Evolutionary conservation across 35 echinoderm and acorn worm species (phyloP), one percentile per base, ranked within the genome.

Genomic region (Nesometra sesokonis): DNA sequence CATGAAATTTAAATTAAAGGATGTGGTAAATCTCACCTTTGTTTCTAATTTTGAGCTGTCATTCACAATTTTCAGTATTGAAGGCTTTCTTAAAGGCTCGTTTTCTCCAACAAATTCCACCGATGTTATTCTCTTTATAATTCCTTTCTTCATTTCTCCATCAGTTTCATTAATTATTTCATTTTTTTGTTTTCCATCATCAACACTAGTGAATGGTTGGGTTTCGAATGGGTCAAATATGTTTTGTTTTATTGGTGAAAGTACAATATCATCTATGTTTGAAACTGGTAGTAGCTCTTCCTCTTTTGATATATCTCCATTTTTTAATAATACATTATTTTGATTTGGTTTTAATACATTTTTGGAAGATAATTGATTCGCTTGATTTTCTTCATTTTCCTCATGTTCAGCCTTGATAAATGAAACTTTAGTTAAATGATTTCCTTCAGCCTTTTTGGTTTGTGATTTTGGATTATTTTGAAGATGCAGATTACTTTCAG

Each of bases 51-150:
- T 82, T 8, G 43, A 35, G 11, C 77, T 87, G 3, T 35, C 46
- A n/a, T 36, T 32, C 5, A 19, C 47, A 36, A 35, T 52, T 46
- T 84, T 90, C 21, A 90, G 35, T 7, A 86, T 77, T 13, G 92
- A 93, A 19, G 88, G 85, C 32, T 93, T 93, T 35, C 92, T 85
- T 47, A 88, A 39, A 17, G 84, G 85, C 13, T 88, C 80, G 57
- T 93, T 93, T 30, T 90, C 85, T 8, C 92, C 92, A 27, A 93
- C 85, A 35, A 86, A 86, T 33, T 90, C 85, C 7, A 83, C 52
- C 13, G 33, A 82, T 37, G 80, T 47, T 29, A 80, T 87, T 85
- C 90, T 93, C 37, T 93, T 93, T 13, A 83, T 35, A 4, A 87
- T 36, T 39, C 86, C 89, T 37, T 87, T 93, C 80, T 85, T 89